Base-by-base conservation (phyloP, 2,888 invertebrate species). In the Agriotes lineatus region DNA sequence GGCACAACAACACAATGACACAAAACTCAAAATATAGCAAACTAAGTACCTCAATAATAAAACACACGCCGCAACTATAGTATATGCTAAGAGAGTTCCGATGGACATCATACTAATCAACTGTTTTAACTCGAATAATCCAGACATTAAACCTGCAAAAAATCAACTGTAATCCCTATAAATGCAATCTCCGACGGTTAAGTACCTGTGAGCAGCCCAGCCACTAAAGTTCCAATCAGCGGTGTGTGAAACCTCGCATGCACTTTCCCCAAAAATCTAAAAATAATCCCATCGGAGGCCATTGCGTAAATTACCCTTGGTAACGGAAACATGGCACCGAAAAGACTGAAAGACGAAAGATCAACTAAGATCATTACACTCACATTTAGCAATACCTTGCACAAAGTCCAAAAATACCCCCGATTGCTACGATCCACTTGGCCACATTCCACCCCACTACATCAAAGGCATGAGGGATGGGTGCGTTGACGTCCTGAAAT, bases 61-160 rank as follows among this genome's bases (percentile, higher is more conserved):
- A 1, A 97, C 96, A 77, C 95, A 94, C 65, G 95, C 90, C 0
- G 96, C 95, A 0, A 97, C 97, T 73, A 97, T 96, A 1, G 96
- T 94, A 82, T 97, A 97, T 0, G 96, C 96, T 59, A 96, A 86
- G 0, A 96, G 86, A 0, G 96, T 96, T 9, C 95, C 95, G 76
- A 97, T 97, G 5, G 96, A 96, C 95, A 97, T 96, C 93, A 97
- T 97, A 79, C 97, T 96, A 70, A 97, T 96, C 65, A 97, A 85
- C 80, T 96, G 96, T 70, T 94, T 90, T 69, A 97, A 85, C 84
- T 97, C 90, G 76, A 94, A 90, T 33, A 93, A 44, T 10, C 92
- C 88, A 0, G 92, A 90, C 82, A 93, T 86, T 5, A 90, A 72
- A 50, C 88, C 89, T 88, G 74, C 12, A 81, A 79, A 63, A 45